Evolutionary conservation across 2,888 invertebrate species (phyloP).

Genomic region (Autographa gamma): DNA sequence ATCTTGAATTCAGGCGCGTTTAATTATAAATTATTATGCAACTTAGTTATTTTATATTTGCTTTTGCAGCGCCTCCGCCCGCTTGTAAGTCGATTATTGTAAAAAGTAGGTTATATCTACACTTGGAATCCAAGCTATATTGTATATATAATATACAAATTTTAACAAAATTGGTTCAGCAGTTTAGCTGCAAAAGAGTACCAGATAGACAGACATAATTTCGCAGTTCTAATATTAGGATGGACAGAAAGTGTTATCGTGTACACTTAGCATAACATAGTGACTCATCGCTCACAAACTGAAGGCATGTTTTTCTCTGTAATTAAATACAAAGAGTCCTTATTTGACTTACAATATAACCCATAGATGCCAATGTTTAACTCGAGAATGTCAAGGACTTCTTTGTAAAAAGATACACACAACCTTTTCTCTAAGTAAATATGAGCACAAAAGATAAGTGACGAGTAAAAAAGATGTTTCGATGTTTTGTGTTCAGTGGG

Average conservation of each 20-base stretch:
- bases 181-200: not conserved
- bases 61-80: too few relatives aligned
- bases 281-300: conserved; percentile 45
- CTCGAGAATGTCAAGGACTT: conserved; percentile 38
- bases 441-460: not conserved
- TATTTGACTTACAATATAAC: conserved; percentile 61
- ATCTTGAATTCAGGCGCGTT: too few relatives aligned
- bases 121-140: too few relatives aligned
- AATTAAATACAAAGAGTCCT: conserved; percentile 73
- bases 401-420: conserved; percentile 12
- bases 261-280: not conserved
- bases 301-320: conserved; percentile 55
- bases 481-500: not conserved
- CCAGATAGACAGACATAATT: not conserved
- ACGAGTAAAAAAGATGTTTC: not conserved
- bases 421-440: not conserved
- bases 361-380: conserved; percentile 54
- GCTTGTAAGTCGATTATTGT: too few relatives aligned
- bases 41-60: too few relatives aligned
- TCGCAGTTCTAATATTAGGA: not conserved
- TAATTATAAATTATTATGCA: too few relatives aligned
- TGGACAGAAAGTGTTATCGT: too few relatives aligned
- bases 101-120: too few relatives aligned
- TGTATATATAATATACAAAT: too few relatives aligned
- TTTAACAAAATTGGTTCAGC: not conserved